Base-by-base conservation (phyloP, 1,140 invertebrate genomes). In the Neotoxoptera formosana region DNA sequence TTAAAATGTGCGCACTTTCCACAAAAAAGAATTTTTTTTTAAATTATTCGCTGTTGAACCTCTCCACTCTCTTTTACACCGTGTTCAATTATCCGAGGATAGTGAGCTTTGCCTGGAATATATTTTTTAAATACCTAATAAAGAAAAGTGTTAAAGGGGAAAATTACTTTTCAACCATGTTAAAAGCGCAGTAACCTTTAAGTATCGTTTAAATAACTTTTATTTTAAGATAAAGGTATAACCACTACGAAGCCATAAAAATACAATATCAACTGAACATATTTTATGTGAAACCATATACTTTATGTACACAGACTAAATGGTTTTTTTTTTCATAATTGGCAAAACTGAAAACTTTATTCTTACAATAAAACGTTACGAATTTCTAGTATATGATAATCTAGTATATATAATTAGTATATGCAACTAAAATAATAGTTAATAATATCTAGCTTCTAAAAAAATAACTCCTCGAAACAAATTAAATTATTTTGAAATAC, bases 221-320 rank as follows among this genome's bases (percentile, higher is more conserved):
- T 76, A 76, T 76, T 76, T 76, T 76, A 76, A 76, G 60, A 76
- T 76, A n/a, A 76, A 76, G 60, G 60, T n/a, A 76, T 76, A 76
- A 76, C 60, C 60, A 76, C 60, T n/a, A 30, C 14, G n/a, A 76
- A 76, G n/a, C 60, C n/a, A n/a, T 76, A 76, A 76, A 76, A 76
- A 76, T 76, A 76, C 60, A n/a, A 76, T 76, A n/a, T 76, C 60
- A 76, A n/a, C 60, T 76, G n/a, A 76, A 76, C 60, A 76, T 76
- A 34, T 76, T 76, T 76, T 76, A 76, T 76, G 60, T 20, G 60
- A 76, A 76, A 17, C 60, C 60, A 76, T 76, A 76, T 76, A 76
- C 60, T 76, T 76, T n/a, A n/a, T 76, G n/a, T n/a, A 76, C 60
- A 67, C n/a, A 67, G 60, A 67, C 30, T 67, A n/a, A 67, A 67